These are phyloP conservation scores for Cecropterus lyciades DNA, from an alignment of 1,140 invertebrate species.

Conservation along the genomic window DNA sequence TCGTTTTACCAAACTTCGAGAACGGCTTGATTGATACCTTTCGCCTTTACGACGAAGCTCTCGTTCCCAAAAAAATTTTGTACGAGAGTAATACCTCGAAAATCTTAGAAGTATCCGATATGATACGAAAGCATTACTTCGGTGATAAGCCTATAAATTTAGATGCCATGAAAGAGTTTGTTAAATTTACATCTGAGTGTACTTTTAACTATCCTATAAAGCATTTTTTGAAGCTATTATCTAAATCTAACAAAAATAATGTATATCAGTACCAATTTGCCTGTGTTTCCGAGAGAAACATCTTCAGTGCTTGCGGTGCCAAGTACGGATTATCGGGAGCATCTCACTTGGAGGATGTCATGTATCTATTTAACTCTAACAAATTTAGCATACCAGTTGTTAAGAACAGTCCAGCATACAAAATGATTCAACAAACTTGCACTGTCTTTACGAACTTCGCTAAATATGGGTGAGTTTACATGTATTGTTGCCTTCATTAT, in stretches of 20 bases:
- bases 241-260: constrained; percentile 41
- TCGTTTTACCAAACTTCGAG: constrained; percentile 42
- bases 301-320: constrained; percentile 42
- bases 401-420: constrained; percentile 49
- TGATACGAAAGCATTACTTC: constrained; percentile 79
- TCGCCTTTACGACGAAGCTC: constrained; percentile 51
- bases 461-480: constrained; percentile 78
- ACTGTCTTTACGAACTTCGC: constrained; percentile 84
- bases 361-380: constrained; percentile 61
- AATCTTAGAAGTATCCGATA: constrained; percentile 55
- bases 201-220: constrained; percentile 69
- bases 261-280: constrained; percentile 56
- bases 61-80: constrained; percentile 53
- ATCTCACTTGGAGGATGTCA: constrained; percentile 60
- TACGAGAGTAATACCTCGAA: constrained; percentile 40
- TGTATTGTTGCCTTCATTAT: no score
- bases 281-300: constrained; percentile 49
- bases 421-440: constrained; percentile 70
- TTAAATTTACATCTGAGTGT: constrained; percentile 65
- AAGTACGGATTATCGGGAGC: constrained; percentile 50
- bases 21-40: constrained; percentile 46
- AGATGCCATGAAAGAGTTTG: constrained; percentile 55
- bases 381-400: constrained; percentile 44
- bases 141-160: constrained; percentile 54
- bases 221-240: constrained; percentile 60